phyloP scores from a whole-genome alignment of 53 echinoderm and acorn worm species.

The Glandiceps talaboti region DNA sequence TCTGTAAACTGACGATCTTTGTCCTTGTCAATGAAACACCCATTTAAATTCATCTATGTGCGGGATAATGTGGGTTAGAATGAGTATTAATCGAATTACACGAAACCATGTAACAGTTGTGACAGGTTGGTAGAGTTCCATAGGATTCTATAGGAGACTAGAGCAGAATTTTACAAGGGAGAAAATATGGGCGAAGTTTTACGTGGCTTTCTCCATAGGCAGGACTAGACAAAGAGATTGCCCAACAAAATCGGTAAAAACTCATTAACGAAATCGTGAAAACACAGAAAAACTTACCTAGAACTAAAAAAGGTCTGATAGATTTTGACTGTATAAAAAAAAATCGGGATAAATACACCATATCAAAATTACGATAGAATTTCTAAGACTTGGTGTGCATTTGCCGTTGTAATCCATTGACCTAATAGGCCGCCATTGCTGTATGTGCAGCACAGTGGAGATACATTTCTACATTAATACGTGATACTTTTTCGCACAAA shows the following conservation, averaged over 20 bases:
- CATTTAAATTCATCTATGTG: constrained; percentile 38
- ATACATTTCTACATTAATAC: not conserved
- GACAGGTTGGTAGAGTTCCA: not conserved
- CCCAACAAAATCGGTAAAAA: not conserved
- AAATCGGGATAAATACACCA: not conserved
- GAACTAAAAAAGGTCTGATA: not conserved
- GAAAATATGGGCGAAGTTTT: not conserved
- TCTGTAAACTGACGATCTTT: constrained; percentile 75
- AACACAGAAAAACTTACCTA: not conserved
- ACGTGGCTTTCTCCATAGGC: not conserved
- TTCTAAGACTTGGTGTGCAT: not conserved
- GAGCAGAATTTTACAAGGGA: not conserved
- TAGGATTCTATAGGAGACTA: not conserved
- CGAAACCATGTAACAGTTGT: not conserved
- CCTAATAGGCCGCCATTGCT: not conserved
- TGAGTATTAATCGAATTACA: not conserved
- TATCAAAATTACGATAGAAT: no score
- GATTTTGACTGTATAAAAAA: not conserved
- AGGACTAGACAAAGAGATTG: not conserved
- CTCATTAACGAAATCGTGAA: not conserved
- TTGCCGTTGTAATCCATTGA: not conserved
- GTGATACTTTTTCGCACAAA: not conserved
- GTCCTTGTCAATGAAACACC: constrained; percentile 92
- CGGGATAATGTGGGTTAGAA: not conserved
- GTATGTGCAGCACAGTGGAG: not conserved